phyloP scores from a whole-genome alignment of 92 coral and sea anemone genomes.

The Actinostola sp. region DNA sequence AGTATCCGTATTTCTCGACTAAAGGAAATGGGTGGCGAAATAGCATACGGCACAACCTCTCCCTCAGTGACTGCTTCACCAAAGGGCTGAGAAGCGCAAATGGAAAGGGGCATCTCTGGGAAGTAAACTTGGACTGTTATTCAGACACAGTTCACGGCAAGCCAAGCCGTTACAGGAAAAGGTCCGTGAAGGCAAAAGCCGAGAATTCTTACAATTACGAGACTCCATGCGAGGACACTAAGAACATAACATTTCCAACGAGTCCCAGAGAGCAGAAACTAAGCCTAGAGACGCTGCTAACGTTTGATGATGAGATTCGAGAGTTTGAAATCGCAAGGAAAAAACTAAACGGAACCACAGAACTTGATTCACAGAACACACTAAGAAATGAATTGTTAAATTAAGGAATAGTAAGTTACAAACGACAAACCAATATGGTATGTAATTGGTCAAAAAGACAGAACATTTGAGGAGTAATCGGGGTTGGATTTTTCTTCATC shows the following conservation, averaged over 20 bases:
- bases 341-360: constrained; percentile 1
- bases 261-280: constrained; percentile 12
- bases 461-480: too few species aligned
- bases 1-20: constrained; percentile 46
- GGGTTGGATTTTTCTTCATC: too few species aligned
- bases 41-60: constrained; percentile 59
- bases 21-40: constrained; percentile 64
- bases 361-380: background rate
- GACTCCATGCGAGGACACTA: background rate
- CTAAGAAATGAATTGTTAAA: too few species aligned
- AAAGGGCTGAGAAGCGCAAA: constrained; percentile 57
- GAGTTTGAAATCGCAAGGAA: constrained; percentile 25
- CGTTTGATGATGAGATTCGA: constrained; percentile 27
- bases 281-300: constrained; percentile 8
- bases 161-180: background rate
- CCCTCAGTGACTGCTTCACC: constrained; percentile 57
- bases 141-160: constrained; percentile 40
- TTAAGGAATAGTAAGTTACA: too few species aligned
- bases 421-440: too few species aligned
- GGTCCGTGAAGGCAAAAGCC: background rate
- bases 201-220: background rate
- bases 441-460: too few species aligned
- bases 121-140: constrained; percentile 43
- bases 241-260: background rate
- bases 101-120: constrained; percentile 66